A percentile compares a stretch with the other conserved stretches of the same genome.
These are phyloP conservation scores for Argopecten irradians DNA, from an alignment of 1,140 invertebrate species.

Conservation along the genomic window DNA sequence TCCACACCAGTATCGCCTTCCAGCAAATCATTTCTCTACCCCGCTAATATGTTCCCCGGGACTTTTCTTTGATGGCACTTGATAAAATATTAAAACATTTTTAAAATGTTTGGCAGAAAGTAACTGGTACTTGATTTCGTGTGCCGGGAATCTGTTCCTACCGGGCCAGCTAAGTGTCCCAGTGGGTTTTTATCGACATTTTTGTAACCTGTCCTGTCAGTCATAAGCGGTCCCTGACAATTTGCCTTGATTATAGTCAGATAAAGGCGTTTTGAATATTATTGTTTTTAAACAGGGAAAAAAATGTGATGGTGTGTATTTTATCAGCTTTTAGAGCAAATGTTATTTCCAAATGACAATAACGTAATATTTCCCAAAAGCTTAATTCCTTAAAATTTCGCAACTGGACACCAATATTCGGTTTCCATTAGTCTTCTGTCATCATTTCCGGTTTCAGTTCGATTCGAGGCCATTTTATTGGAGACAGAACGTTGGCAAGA, in stretches of 20 bases:
- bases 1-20: not conserved
- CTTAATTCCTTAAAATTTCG: no score
- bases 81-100: not conserved
- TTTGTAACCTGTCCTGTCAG: not conserved
- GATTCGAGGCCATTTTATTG: no score
- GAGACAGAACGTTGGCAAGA: no score
- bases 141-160: not conserved
- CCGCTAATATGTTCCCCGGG: not conserved
- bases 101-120: not conserved
- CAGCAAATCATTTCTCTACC: not conserved
- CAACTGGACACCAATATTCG: no score
- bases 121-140: not conserved
- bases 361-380: not conserved
- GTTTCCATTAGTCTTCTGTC: no score
- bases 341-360: not conserved
- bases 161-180: not conserved
- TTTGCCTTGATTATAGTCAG: not conserved
- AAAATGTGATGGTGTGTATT: not conserved
- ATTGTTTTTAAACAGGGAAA: not conserved
- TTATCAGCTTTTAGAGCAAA: not conserved
- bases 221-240: no score
- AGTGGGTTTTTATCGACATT: not conserved
- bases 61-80: not conserved
- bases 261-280: not conserved
- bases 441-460: no score